Evolutionary conservation across 2,797 vertebrate genomes (phyloP).

Genomic region (Phaenicophaeus curvirostris): DNA sequence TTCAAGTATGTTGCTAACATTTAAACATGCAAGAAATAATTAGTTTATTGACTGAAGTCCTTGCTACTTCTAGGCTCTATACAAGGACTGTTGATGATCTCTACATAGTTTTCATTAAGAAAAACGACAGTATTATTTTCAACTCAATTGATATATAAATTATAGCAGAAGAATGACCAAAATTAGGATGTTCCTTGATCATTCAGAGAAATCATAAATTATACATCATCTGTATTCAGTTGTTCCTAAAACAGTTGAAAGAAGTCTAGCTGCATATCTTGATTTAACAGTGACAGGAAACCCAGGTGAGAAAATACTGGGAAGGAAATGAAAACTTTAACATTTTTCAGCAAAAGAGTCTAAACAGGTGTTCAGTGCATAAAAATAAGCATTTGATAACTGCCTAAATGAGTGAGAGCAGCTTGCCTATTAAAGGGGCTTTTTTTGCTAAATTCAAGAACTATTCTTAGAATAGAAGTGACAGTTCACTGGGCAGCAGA

Average conservation of each 20-base stretch:
- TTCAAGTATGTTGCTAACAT: not conserved
- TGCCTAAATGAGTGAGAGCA: not conserved
- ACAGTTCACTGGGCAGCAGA: not conserved
- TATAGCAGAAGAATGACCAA: not conserved
- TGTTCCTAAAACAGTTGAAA: not conserved
- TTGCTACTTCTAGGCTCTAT: not conserved
- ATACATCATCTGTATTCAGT: not conserved
- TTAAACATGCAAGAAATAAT: not conserved
- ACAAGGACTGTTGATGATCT: not conserved
- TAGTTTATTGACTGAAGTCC: not conserved
- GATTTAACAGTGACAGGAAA: not conserved
- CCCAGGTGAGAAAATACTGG: not conserved
- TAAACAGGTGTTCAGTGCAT: not conserved
- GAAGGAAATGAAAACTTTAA: not conserved
- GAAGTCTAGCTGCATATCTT: not conserved
- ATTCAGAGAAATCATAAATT: not conserved
- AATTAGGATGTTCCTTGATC: not conserved
- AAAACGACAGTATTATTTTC: not conserved
- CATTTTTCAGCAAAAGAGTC: not conserved
- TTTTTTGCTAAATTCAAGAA: not conserved
- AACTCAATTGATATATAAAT: not conserved
- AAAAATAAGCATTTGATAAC: not conserved
- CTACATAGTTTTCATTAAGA: not conserved
- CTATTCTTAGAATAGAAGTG: not conserved
- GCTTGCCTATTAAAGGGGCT: not conserved